phyloP scores from a whole-genome alignment of 2,113 vertebrate species.

The Rhabdomys dilectus region DNA sequence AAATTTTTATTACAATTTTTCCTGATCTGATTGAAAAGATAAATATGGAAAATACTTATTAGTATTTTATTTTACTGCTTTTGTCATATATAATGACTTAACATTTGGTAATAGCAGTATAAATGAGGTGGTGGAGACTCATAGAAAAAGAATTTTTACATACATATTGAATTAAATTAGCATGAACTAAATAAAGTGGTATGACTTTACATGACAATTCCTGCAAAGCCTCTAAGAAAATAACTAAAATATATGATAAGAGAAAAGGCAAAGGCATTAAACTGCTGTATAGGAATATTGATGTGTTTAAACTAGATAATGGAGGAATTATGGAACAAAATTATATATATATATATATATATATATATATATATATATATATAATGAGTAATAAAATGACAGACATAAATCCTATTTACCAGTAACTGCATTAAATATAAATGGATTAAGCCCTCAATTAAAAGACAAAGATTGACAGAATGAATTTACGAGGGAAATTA shows the following conservation, averaged over 20 bases:
- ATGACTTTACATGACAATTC: neutral
- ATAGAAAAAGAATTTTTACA: neutral
- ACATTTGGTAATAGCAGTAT: neutral
- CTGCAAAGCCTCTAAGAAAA: neutral
- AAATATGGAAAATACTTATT: neutral
- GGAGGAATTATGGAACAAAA: neutral
- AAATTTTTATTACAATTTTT: neutral
- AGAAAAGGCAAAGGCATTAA: neutral
- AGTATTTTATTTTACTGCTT: neutral
- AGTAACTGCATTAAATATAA: neutral
- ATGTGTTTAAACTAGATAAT: neutral
- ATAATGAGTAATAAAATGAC: neutral
- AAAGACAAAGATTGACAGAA: neutral
- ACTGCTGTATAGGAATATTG: neutral
- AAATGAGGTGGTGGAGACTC: neutral
- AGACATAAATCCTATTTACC: neutral
- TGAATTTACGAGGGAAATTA: neutral
- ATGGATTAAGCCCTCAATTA: conserved; percentile 27
- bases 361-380: neutral
- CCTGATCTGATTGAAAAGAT: neutral
- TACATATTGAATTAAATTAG: neutral
- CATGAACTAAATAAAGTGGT: neutral
- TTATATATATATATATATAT: neutral
- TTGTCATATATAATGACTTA: neutral
- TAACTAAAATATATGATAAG: neutral